Evolutionary conservation across 2,888 invertebrate species (phyloP), one percentile per base, ranked within the genome.

Genomic region (Megamerina dolium): DNA sequence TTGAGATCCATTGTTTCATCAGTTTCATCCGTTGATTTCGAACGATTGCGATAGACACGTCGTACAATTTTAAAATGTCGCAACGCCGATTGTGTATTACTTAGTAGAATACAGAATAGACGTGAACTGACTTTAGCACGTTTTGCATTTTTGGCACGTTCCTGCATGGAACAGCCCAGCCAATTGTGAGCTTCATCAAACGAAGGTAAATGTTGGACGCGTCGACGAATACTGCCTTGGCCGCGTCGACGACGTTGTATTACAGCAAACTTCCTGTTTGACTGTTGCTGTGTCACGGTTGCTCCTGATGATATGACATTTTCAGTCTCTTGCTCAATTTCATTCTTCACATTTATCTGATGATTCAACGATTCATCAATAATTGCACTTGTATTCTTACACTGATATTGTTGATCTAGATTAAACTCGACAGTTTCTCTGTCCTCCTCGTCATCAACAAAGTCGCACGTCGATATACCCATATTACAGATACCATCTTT

Each of bases 61-160:
- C 68, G 58, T 21, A 53, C 52, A 20, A 57, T 53, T 21, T 66
- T 58, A n/a, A 66, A 68, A 8, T 52, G 47, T 46, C 59, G 66
- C 1, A 68, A 53, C 17, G 62, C 54, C 13, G 51, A 48, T 29
- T 68, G 68, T 0, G 64, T 56, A 1, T 52, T 49, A 29, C 54
- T 58, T 12, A 68, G 45, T 12, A 60, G 39, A 2, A 52, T 35
- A 18, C 60, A 60, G 47, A 57, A 64, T 3, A 51, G 47, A 8
- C 63, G 61, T 56, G 59, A 65, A 35, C 56, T 61, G 4, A 26
- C 26, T 42, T 46, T 54, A 23, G 38, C 33, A 19, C 47, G 48
- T 38, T 46, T 5, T 40, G 55, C 9, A 51, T 46, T 26, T 38
- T 53, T 18, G 46, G 52, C 57, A 43, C 53, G n/a, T 35, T 37